These are phyloP conservation scores for Clarias platycephalus DNA, from an alignment of 2,797 vertebrate species.

Conservation along the genomic window DNA sequence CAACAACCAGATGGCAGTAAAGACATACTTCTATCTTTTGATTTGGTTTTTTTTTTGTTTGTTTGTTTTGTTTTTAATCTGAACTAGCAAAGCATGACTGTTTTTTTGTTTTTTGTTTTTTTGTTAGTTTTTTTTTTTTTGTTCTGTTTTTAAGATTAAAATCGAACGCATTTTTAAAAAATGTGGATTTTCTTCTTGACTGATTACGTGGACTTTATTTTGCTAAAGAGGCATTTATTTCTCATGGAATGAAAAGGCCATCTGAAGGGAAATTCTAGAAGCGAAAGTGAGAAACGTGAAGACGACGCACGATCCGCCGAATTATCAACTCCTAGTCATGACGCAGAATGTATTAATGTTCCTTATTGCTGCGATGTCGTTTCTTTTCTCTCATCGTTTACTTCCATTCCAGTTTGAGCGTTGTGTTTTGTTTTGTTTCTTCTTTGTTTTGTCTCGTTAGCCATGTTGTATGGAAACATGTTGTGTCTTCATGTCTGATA, in stretches of 20 bases:
- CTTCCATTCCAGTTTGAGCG: conserved; percentile 49
- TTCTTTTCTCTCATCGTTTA: conserved; percentile 40
- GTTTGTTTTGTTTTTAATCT: conserved; percentile 1
- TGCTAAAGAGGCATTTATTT: conserved; percentile 42
- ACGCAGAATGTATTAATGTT: conserved; percentile 49
- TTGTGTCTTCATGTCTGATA: conserved; percentile 37
- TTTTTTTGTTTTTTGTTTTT: not conserved
- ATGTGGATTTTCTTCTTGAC: conserved; percentile 42
- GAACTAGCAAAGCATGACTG: conserved; percentile 5
- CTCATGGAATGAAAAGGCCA: conserved; percentile 45
- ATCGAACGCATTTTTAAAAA: conserved; percentile 24
- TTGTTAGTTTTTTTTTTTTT: not conserved
- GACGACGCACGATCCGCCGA: not conserved
- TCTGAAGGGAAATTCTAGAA: conserved; percentile 24
- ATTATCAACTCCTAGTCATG: conserved; percentile 40
- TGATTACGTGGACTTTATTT: conserved; percentile 42
- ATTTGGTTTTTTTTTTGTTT: too few relatives aligned
- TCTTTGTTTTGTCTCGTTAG: conserved; percentile 34
- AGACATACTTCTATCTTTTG: conserved; percentile 10
- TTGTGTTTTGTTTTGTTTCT: not conserved
- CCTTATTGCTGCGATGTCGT: conserved; percentile 40
- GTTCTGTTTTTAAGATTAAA: conserved; percentile 6
- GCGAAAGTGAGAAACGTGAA: conserved; percentile 20
- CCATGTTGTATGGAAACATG: conserved; percentile 31
- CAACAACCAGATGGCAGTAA: conserved; percentile 37